Conservation (phyloP, 2,797 vertebrate genomes). For the Salmo trutta region DNA sequence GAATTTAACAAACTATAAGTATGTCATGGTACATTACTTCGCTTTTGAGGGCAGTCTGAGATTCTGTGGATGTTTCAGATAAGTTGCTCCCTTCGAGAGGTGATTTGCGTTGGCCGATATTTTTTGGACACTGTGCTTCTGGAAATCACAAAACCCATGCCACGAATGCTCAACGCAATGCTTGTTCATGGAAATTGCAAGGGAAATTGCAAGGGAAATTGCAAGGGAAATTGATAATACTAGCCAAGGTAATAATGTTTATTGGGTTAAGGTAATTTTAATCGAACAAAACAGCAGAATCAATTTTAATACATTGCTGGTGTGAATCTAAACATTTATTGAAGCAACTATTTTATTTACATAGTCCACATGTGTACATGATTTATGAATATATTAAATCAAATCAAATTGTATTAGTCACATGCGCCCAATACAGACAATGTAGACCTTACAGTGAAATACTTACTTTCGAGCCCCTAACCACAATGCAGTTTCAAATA, state of each 20-base stretch:
- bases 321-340: background rate
- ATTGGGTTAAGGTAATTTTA: background rate
- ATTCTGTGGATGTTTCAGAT: background rate
- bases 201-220: background rate
- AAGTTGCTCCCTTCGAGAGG: background rate
- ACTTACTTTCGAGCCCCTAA: no score
- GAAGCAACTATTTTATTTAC: background rate
- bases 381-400: background rate
- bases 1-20: background rate
- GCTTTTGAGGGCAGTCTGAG: slow-evolving; percentile 2
- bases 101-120: background rate
- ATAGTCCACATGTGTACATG: background rate
- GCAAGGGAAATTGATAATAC: background rate
- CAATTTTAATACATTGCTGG: background rate
- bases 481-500: no score
- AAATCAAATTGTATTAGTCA: no score
- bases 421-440: no score
- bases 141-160: background rate
- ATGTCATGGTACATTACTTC: background rate
- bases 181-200: background rate
- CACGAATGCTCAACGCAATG: no score
- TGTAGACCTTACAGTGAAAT: no score
- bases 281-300: background rate
- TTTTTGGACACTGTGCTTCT: background rate
- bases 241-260: background rate